Percentiles rank a stretch among this genome's conserved stretches.
These are phyloP conservation scores for Aplochiton taeniatus DNA, from an alignment of 2,797 vertebrate species.

Conservation along the genomic window DNA sequence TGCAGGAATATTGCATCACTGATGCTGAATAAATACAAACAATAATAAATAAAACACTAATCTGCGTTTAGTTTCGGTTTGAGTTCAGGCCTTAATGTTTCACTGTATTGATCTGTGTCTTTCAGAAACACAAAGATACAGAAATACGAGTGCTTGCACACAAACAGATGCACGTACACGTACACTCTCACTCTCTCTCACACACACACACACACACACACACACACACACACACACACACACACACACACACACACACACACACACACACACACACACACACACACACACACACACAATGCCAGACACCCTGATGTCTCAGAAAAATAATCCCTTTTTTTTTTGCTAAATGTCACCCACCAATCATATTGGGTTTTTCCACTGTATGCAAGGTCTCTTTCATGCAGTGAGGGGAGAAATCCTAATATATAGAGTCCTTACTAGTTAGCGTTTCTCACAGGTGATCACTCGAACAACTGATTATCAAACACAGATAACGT, in stretches of 20 bases:
- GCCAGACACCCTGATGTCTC: slow-evolving; percentile 5
- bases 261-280: slow-evolving; percentile 9
- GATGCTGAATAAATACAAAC: slow-evolving; percentile 53
- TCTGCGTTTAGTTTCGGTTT: slow-evolving; percentile 16
- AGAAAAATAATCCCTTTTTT: slow-evolving; percentile 4
- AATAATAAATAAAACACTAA: slow-evolving; percentile 57
- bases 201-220: not conserved
- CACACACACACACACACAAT: not conserved
- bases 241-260: slow-evolving; percentile 12
- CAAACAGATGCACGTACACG: slow-evolving; percentile 16
- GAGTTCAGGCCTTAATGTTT: slow-evolving; percentile 12
- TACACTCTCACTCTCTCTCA: not conserved
- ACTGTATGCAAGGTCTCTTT: slow-evolving; percentile 15
- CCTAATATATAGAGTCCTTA: slow-evolving; percentile 11
- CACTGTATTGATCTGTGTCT: slow-evolving; percentile 11
- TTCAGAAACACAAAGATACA: slow-evolving; percentile 5
- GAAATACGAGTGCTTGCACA: not conserved
- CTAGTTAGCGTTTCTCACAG: not conserved
- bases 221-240: not conserved
- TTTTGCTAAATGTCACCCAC: slow-evolving; percentile 16
- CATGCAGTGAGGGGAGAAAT: not conserved
- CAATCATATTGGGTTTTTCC: not conserved
- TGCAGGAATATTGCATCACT: slow-evolving; percentile 29
- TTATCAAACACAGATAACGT: slow-evolving; percentile 40
- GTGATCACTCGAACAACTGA: slow-evolving; percentile 24